Base-by-base conservation (phyloP, 2,888 invertebrate species). In the Trissoscelio sp. region DNA sequence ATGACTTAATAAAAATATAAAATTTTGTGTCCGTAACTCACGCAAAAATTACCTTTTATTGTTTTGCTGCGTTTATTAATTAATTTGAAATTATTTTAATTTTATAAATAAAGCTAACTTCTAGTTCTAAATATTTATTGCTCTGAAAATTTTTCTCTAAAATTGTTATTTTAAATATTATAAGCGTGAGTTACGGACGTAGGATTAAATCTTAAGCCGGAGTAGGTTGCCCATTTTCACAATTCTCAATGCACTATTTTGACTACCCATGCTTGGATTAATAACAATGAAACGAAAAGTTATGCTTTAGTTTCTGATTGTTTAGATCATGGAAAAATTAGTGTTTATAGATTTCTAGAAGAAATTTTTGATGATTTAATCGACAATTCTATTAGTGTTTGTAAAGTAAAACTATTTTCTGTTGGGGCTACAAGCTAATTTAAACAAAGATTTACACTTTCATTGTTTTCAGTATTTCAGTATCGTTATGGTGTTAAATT, bases 241-340 rank as follows among this genome's bases (percentile, higher is more conserved):
- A 6, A 37, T 37, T 28, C 14, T 28, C 31, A 55, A 16, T 55
- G 31, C 20, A 55, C 55, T 18, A 16, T 55, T 55, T 55, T 55
- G 1, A 55, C 55, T 31, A 28, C 55, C 9, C 28, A 55, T 55
- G 55, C 55, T 55, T 55, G 55, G 55, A 28, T 55, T 31, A 20
- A 6, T 28, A 34, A 55, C 12, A 28, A 11, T 55, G 18, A 5
- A 55, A 24, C 24, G n/a, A 55, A 55, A 55, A 55, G 55, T 16
- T 24, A 55, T 28, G 31, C 55, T n/a, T n/a, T n/a, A n/a, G n/a
- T n/a, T n/a, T n/a, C n/a, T n/a, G n/a, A n/a, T n/a, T n/a, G n/a
- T n/a, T 55, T 55, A 12, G 34, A 55, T 5, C 55, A 55, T 34
- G 55, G 14, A 11, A 55, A 55, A 28, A 4, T 55, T 14, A 55